phyloP scores from a whole-genome alignment of 2,113 vertebrate species.

The Micromys minutus region DNA sequence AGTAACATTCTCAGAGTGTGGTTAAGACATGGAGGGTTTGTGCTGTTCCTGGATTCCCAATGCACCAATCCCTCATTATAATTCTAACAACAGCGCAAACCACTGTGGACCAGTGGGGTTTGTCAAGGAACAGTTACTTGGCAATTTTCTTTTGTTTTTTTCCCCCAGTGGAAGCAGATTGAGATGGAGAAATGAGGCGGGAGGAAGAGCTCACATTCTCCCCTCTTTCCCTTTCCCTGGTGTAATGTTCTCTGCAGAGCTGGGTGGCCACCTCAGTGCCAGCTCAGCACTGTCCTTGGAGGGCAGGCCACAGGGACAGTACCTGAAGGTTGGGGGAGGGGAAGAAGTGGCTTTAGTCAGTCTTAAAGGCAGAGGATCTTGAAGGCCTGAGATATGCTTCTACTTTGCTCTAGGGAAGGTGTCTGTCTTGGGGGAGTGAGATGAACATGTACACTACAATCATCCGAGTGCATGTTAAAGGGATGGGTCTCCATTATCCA shows the following conservation, averaged over 20 bases:
- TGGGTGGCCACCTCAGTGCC: neutral
- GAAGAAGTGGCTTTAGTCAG: neutral
- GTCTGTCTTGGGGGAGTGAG: neutral
- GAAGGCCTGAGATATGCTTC: neutral
- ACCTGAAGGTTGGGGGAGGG: too few relatives aligned
- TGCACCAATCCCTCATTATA: constrained; percentile 76
- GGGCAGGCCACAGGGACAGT: neutral
- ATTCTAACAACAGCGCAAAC: constrained; percentile 75
- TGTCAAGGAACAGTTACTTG: constrained; percentile 68
- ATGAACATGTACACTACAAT: neutral
- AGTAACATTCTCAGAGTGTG: neutral
- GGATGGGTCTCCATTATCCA: neutral
- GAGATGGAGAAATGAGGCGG: neutral
- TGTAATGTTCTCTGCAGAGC: neutral
- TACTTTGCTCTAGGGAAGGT: neutral
- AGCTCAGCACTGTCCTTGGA: neutral
- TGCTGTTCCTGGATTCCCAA: constrained; percentile 63
- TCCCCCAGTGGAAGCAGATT: neutral
- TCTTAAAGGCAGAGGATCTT: neutral
- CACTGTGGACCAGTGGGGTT: constrained; percentile 62
- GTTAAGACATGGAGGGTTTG: constrained; percentile 13
- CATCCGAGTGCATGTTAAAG: neutral
- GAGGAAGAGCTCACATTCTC: neutral
- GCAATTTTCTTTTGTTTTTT: constrained; percentile 66
- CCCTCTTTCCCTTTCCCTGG: neutral